Evolutionary conservation across 2,797 vertebrate genomes (phyloP).

Genomic region (Phataginus tetradactyla): DNA sequence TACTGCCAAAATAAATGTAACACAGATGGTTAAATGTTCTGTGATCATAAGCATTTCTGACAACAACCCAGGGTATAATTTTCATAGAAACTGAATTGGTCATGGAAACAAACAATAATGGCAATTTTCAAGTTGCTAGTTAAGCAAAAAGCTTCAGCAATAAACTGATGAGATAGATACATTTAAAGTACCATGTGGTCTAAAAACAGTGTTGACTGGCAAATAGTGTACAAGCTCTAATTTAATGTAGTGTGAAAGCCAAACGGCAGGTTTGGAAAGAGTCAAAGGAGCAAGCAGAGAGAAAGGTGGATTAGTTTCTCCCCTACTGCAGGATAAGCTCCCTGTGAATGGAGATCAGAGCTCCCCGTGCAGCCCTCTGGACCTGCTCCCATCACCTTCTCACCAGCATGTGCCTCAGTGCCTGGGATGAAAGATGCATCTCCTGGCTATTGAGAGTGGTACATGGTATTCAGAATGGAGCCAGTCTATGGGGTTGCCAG

Average conservation of each 20-base stretch:
- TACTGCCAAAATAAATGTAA: background rate
- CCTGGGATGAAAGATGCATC: background rate
- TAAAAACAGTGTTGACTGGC: slow-evolving; percentile 2
- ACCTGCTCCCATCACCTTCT: background rate
- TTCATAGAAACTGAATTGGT: background rate
- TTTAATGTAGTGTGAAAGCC: background rate
- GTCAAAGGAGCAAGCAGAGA: background rate
- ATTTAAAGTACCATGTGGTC: background rate
- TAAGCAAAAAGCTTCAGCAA: background rate
- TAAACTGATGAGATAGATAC: background rate
- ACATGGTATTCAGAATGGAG: background rate
- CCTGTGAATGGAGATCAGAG: background rate
- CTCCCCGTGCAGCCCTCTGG: background rate
- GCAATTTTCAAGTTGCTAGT: slow-evolving; percentile 27
- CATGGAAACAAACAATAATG: background rate
- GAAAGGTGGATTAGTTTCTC: background rate
- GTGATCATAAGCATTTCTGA: background rate
- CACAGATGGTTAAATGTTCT: background rate
- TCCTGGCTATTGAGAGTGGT: background rate
- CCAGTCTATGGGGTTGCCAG: background rate
- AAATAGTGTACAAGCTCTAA: background rate
- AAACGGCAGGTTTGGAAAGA: background rate
- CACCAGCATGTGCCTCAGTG: background rate
- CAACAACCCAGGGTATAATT: background rate
- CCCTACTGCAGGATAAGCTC: background rate